phyloP scores from a whole-genome alignment of 2,113 vertebrate species.

The Chrysochloris asiatica region DNA sequence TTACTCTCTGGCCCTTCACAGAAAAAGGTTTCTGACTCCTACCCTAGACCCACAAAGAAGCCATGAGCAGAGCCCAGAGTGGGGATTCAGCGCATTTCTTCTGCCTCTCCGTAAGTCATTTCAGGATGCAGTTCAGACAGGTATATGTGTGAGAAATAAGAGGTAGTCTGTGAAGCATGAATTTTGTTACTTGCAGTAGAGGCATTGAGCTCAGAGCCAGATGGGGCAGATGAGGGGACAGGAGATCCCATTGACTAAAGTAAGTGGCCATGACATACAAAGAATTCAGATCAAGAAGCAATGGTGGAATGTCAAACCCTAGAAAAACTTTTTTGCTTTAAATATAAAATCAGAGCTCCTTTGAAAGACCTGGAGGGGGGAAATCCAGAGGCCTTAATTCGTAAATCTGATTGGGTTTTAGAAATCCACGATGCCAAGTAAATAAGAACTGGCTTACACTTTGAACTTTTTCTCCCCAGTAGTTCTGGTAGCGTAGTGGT shows the following conservation, averaged over 20 bases:
- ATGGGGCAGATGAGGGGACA: not conserved
- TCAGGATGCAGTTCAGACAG: not conserved
- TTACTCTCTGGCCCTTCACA: not conserved
- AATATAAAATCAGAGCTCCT: constrained; percentile 19
- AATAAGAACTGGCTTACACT: not conserved
- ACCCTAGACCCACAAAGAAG: not conserved
- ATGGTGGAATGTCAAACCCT: not conserved
- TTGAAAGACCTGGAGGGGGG: not conserved
- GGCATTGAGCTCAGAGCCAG: not conserved
- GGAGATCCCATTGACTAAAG: rapidly evolving
- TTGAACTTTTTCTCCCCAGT: not conserved
- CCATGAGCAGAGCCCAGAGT: not conserved
- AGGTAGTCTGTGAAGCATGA: not conserved
- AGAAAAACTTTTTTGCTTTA: not conserved
- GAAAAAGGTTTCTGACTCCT: not conserved
- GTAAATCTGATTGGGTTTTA: constrained; percentile 34
- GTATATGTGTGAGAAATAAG: not conserved
- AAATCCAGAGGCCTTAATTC: not conserved
- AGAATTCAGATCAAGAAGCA: constrained; percentile 1
- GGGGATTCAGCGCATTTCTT: not conserved
- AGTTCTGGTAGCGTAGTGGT: no score
- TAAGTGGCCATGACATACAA: not conserved
- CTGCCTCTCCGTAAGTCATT: not conserved
- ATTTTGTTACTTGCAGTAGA: not conserved
- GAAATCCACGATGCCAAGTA: not conserved